These are phyloP conservation scores for Siniperca undulata DNA, from an alignment of 2,797 vertebrate genomes.

Conservation along the genomic window DNA sequence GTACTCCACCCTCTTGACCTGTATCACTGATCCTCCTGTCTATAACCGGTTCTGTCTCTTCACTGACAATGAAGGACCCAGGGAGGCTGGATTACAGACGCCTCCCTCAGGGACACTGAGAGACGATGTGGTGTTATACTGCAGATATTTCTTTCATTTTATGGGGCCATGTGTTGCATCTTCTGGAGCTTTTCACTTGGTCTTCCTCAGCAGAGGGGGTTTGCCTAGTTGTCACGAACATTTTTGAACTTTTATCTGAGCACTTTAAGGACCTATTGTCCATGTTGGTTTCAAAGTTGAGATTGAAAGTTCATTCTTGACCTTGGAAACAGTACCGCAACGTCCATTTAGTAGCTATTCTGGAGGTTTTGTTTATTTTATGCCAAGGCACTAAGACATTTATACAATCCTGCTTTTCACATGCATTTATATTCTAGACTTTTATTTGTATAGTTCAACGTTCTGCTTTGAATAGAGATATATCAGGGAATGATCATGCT, in stretches of 20 bases:
- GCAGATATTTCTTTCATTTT: slow-evolving; percentile 34
- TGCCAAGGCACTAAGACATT: too few species aligned
- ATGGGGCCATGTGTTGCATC: slow-evolving; percentile 10
- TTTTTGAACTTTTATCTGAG: neutral
- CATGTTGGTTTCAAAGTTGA: neutral
- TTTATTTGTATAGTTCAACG: neutral
- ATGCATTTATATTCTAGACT: neutral
- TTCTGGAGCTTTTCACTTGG: neutral
- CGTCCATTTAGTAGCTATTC: neutral
- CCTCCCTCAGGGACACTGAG: slow-evolving; percentile 54
- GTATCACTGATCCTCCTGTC: slow-evolving; percentile 68
- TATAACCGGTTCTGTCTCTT: slow-evolving; percentile 78
- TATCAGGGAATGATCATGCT: neutral
- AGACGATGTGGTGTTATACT: slow-evolving; percentile 30
- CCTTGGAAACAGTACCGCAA: neutral
- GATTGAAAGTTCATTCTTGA: neutral
- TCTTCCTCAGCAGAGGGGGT: neutral
- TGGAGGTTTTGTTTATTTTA: neutral
- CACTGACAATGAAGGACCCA: slow-evolving; percentile 69
- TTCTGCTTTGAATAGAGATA: neutral
- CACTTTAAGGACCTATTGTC: neutral
- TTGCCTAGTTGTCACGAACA: neutral
- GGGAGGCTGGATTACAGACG: slow-evolving; percentile 67
- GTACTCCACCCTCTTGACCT: slow-evolving; percentile 82
- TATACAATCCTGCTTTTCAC: neutral